These are phyloP conservation scores for Rhyacophila brunnea DNA, from an alignment of 1,140 invertebrate species.

Conservation along the genomic window DNA sequence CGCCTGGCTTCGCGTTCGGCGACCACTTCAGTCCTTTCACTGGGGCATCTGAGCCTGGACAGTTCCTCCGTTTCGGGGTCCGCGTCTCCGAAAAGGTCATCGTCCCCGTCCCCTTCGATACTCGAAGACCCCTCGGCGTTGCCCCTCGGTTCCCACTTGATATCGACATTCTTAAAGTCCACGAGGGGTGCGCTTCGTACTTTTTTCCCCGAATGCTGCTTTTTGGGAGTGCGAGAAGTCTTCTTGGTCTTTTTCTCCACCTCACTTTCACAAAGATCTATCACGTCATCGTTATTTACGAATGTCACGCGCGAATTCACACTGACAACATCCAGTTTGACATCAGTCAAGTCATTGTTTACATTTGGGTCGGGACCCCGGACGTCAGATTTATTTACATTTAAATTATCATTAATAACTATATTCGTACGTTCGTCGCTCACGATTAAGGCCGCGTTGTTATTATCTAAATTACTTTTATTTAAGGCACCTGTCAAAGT, in stretches of 20 bases:
- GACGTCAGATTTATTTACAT: conserved; percentile 15
- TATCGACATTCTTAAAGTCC: conserved; percentile 19
- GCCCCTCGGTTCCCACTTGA: conserved; percentile 22
- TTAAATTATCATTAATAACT: conserved; percentile 6
- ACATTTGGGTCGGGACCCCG: conserved; percentile 42
- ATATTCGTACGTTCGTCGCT: background rate
- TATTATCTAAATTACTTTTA: conserved; percentile 18
- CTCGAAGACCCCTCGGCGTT: conserved; percentile 48
- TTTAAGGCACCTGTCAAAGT: conserved; percentile 15
- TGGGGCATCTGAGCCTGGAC: conserved; percentile 79
- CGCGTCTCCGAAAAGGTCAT: conserved; percentile 56
- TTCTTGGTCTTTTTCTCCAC: conserved; percentile 13
- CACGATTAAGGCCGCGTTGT: conserved; percentile 10
- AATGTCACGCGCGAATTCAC: conserved; percentile 18
- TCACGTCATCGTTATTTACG: conserved; percentile 19
- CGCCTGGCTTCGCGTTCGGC: conserved; percentile 78
- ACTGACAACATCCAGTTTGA: conserved; percentile 43
- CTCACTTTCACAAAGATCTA: conserved; percentile 36
- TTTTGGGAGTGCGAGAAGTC: conserved; percentile 16
- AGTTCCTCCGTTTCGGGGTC: conserved; percentile 77
- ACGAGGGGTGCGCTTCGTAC: conserved; percentile 18
- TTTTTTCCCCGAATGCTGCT: conserved; percentile 22
- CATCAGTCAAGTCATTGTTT: conserved; percentile 47
- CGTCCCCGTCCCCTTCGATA: conserved; percentile 42
- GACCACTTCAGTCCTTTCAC: conserved; percentile 82